Evolutionary conservation across 2,888 invertebrate genomes (phyloP).

Genomic region (Exephanes ischioxanthus): DNA sequence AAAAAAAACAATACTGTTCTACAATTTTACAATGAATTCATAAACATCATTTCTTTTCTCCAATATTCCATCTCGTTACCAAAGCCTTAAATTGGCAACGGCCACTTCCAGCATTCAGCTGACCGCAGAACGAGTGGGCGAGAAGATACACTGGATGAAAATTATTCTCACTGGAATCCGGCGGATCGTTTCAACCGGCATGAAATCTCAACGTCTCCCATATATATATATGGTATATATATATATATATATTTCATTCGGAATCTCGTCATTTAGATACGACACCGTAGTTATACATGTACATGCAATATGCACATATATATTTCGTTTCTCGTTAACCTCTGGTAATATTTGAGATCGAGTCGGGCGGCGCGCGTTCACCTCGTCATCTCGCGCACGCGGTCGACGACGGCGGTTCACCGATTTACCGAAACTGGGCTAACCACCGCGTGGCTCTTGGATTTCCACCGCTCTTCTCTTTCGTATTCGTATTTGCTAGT

Average conservation of each 20-base stretch:
- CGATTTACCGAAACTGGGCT: conserved; percentile 44
- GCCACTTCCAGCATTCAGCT: background rate
- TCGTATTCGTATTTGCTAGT: conserved; percentile 12
- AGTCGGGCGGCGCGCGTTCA: background rate
- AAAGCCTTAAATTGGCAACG: background rate
- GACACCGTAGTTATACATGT: background rate
- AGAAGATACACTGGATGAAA: background rate
- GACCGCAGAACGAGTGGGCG: background rate
- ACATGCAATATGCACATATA: background rate
- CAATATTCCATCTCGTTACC: background rate
- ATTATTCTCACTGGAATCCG: background rate
- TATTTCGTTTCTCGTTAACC: conserved; percentile 13
- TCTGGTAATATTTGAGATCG: conserved; percentile 1
- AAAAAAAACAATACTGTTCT: too few relatives aligned
- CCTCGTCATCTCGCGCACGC: conserved; percentile 14
- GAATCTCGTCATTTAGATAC: background rate
- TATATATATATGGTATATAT: background rate
- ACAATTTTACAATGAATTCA: background rate
- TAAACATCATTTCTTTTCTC: background rate
- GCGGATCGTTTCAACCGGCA: background rate
- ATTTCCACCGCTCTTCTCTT: background rate
- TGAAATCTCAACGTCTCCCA: background rate
- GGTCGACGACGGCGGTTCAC: conserved; percentile 36
- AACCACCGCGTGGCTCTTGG: conserved; percentile 32
- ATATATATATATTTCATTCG: background rate